Evolutionary conservation across 2,113 vertebrate genomes (phyloP), one percentile per base, ranked within the genome.

Genomic region (Eulemur rufifrons): DNA sequence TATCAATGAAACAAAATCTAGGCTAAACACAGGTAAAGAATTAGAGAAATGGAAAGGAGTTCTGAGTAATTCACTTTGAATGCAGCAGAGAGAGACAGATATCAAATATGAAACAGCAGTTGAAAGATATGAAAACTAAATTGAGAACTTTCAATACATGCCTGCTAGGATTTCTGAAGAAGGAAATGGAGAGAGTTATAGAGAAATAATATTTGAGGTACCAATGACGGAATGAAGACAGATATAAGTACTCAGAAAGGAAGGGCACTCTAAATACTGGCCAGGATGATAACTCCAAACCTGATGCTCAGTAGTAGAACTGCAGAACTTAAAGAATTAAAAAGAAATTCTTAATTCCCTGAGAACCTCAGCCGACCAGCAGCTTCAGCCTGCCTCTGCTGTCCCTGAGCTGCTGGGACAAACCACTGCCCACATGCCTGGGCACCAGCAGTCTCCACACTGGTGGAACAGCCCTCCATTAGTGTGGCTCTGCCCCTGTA

Each of bases 151-250:
- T 81, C 45, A 74, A 27, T 45, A 73, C 23, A 61, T 34, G 14
- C 32, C 37, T 69, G 10, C 2, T 47, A 63, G 42, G n/a, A 29
- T 92, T 91, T 61, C 45, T n/a, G 77, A 69, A 50, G 32, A 77
- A 82, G 52, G 71, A 6, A 88, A 91, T 73, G 27, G 47, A 73
- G 14, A 78, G 45, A 42, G 45, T 47, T 39, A 87, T 91, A 76
- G 29, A 94, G 77, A 84, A 91, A 88, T 61, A 66, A 88, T 17
- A 88, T 71, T 64, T 91, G 45, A 91, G 91, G 42, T 20, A 50
- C 25, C 47, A 71, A 37, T 59, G 21, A 27, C 20, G 50, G 61
- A 54, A 74, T 34, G 29, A 69, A 45, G 50, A 68, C 29, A 63
- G 50, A 29, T 23, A 74, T n/a, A 13, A 88, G 21, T 29, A 84